These are phyloP conservation scores for Zygaena filipendulae DNA, from an alignment of 2,888 invertebrate species.

Conservation along the genomic window DNA sequence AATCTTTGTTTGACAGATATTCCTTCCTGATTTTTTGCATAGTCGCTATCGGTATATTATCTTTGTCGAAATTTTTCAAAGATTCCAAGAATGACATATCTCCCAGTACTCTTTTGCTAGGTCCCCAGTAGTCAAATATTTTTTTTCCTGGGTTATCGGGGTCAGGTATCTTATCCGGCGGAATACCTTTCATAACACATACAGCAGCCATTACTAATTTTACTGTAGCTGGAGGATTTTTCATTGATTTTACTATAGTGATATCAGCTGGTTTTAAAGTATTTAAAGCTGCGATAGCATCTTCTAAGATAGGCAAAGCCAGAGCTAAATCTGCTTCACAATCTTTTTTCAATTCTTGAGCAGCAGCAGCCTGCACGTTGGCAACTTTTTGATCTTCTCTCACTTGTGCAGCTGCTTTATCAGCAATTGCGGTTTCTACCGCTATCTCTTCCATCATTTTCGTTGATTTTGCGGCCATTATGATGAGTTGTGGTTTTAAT, in stretches of 20 bases:
- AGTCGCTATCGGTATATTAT: constrained; percentile 78
- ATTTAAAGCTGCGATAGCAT: constrained; percentile 79
- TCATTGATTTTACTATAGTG: constrained; percentile 89
- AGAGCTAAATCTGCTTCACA: constrained; percentile 93
- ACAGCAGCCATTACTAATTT: constrained; percentile 91
- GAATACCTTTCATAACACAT: constrained; percentile 86
- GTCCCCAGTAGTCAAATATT: constrained; percentile 86
- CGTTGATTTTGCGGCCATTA: constrained; percentile 77
- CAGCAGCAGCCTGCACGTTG: constrained; percentile 86
- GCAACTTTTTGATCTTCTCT: constrained; percentile 89
- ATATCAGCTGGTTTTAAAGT: constrained; percentile 88
- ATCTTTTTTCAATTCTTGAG: constrained; percentile 86
- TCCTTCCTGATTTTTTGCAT: constrained; percentile 83
- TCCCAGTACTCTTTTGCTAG: constrained; percentile 82
- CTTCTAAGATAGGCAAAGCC: constrained; percentile 85
- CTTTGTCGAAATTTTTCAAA: constrained; percentile 84
- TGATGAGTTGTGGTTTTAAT: constrained; percentile 78
- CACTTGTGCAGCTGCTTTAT: constrained; percentile 81
- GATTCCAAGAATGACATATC: constrained; percentile 83
- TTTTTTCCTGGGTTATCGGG: constrained; percentile 73
- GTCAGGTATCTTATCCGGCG: constrained; percentile 81
- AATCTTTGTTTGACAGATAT: constrained; percentile 79
- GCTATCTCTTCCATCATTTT: constrained; percentile 83
- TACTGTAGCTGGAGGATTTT: constrained; percentile 84
- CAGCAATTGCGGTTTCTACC: constrained; percentile 79